Evolutionary conservation across 2,797 vertebrate genomes (phyloP), one percentile per base, ranked within the genome.

Genomic region (Artibeus jamaicensis): DNA sequence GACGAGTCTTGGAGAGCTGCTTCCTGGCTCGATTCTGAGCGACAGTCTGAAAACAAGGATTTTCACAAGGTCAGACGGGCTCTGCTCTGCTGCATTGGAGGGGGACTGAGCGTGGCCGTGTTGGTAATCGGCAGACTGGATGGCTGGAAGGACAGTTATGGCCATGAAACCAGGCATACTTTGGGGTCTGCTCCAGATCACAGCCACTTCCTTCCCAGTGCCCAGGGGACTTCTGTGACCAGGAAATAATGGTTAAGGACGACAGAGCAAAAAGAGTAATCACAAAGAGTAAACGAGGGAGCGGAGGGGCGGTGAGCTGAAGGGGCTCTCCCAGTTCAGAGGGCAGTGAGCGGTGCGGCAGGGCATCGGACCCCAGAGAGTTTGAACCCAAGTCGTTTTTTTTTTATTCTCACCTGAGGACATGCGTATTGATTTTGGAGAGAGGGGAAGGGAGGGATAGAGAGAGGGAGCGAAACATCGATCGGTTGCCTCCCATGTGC

Each of bases 21-120:
- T 99, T 95, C 99, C 99, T 39, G 99, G 99, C 98, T 99, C 99
- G 48, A 99, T 99, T 98, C 99, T 99, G 98, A 99, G 98, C 57
- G 99, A 99, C 48, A 99, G 97, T 96, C 99, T 99, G 98, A 95
- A 99, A 99, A 97, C 92, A 71, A 98, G 98, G 92, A 95, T 97
- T 98, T 96, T 95, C 95, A 95, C 87, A 70, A 96, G 84, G 86
- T 98, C 96, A 98, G 96, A 53, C 2, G 15, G 29, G 71, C 44
- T 50, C 14, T 39, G 71, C 44, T 50, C 14, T 39, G 68, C 65
- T 15, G 53, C 78, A n/a, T 79, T 68, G 15, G 12, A 46, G 46
- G 74, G 65, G 12, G 16, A 24, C 1, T 2, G 14, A 57, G 37
- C 6, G 4, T 2, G 6, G 7, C 12, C 10, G 29, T 29, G 15